These are phyloP conservation scores for Protaetia brevitarsis DNA, from an alignment of 1,140 invertebrate genomes.

Conservation along the genomic window DNA sequence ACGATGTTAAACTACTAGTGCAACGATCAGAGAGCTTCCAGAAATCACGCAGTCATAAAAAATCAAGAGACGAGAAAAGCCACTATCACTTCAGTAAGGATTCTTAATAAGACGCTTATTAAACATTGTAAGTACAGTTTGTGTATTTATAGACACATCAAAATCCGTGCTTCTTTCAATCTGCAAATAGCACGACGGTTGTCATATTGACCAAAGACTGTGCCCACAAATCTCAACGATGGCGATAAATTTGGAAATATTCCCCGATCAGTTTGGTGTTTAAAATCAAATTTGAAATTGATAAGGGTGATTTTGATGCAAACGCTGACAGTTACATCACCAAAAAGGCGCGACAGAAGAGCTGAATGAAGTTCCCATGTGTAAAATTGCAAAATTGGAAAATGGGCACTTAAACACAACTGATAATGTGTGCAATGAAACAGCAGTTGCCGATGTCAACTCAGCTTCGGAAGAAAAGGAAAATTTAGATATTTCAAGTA, in stretches of 20 bases:
- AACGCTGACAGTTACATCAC: conserved; percentile 8
- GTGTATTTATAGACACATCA: conserved; percentile 31
- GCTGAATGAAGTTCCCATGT: neutral
- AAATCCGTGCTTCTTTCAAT: conserved; percentile 37
- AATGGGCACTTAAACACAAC: neutral
- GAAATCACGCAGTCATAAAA: conserved; percentile 33
- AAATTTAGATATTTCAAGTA: neutral
- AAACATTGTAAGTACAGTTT: neutral
- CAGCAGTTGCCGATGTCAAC: no score
- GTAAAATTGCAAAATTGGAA: neutral
- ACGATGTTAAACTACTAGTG: conserved; percentile 32
- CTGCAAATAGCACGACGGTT: conserved; percentile 29
- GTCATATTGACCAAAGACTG: conserved; percentile 29
- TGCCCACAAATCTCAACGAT: conserved; percentile 31
- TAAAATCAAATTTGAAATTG: neutral
- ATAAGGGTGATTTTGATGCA: no score
- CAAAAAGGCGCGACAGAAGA: neutral
- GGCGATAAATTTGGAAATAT: conserved; percentile 38
- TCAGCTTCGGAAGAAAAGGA: no score
- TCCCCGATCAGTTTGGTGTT: conserved; percentile 32
- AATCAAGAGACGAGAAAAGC: conserved; percentile 25
- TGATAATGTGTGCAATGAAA: neutral
- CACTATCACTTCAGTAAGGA: conserved; percentile 33
- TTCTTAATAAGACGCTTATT: neutral
- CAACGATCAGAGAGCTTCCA: conserved; percentile 35